Evolutionary conservation across 2,888 invertebrate genomes (phyloP), one percentile per base, ranked within the genome.

Genomic region (Drosophila kokeensis): DNA sequence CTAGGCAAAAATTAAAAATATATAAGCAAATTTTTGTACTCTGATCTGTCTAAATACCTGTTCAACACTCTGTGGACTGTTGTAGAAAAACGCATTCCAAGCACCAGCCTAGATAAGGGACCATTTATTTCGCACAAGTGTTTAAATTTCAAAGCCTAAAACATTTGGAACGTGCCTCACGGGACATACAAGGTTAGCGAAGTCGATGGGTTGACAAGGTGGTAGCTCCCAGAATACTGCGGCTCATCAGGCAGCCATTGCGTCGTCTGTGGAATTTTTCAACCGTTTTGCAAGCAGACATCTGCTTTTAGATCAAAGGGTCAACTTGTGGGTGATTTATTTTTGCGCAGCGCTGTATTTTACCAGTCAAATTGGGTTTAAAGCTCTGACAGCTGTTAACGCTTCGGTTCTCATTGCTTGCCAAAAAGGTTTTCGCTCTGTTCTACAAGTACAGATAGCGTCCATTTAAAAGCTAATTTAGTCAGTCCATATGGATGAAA

Each of bases 231-330:
- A 30, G 54, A 67, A 67, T 58, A 69, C 63, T 66, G 72, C 66
- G 67, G 63, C 73, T 73, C 79, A 79, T 81, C 82, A 72, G 62
- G 64, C 79, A 69, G 59, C 18, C 49, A 29, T 49, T 18, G 49
- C 78, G 57, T 55, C 58, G 69, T 66, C 71, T 81, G 50, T 69
- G 74, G 69, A 80, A 72, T 77, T 74, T 82, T 68, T 62, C 30
- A 57, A 50, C 58, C 63, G 53, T 60, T 74, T 76, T 70, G 38
- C 48, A 49, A 50, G 53, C 69, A 76, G 81, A 76, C 81, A 73
- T 69, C 81, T 80, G 80, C 65, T 82, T 82, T 81, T 81, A 83
- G 83, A 82, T 82, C 83, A 82, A 82, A 82, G 82, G 82, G 79
- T 81, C 76, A 82, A 83, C 64, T 76, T 67, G 80, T 69, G 81